Evolutionary conservation across 2,113 vertebrate species (phyloP), one percentile per base, ranked within the genome.

Genomic region (Cephalopholis sonnerati): DNA sequence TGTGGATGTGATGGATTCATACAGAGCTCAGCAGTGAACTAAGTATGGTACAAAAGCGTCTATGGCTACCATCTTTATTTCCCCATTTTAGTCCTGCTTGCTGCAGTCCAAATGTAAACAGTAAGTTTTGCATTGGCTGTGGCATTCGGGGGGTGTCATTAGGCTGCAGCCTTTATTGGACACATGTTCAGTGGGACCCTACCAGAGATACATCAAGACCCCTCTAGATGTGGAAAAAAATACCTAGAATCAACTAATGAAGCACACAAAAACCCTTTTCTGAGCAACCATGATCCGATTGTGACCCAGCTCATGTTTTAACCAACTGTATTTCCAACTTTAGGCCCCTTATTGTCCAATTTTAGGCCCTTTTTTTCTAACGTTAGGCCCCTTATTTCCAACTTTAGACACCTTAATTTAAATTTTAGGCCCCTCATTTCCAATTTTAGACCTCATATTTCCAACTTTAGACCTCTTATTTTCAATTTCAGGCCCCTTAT

Each of bases 51-150:
- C 24, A n/a, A 50, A 71, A 22, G 53, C 5, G 36, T 22, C 57
- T 59, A 73, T 55, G 51, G 59, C 76, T 51, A n/a, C 73, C 68
- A 59, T 70, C 69, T 75, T 24, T 10, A 11, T 76, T 79, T 83
- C 87, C 84, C 90, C 79, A 73, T 79, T 78, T 54, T 16, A 4
- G 18, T 57, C 41, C 73, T 65, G 80, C 86, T 84, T 64, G 87
- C 84, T 81, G 67, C 83, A 68, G 72, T 85, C 89, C 77, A 63
- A 83, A 84, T 91, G 92, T 93, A 91, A 93, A 93, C 92, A 89
- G 75, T 77, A 80, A 67, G 48, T 55, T 83, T 86, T 87, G 87
- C 84, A 90, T 93, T 86, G 79, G 81, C 75, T 83, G 84, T 82
- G 81, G 55, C 75, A 74, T 84, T 79, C 59, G 22, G 36, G 48